Evolutionary conservation across 2,888 invertebrate species (phyloP), one percentile per base, ranked within the genome.

Genomic region (Lasioglossum villosulum): DNA sequence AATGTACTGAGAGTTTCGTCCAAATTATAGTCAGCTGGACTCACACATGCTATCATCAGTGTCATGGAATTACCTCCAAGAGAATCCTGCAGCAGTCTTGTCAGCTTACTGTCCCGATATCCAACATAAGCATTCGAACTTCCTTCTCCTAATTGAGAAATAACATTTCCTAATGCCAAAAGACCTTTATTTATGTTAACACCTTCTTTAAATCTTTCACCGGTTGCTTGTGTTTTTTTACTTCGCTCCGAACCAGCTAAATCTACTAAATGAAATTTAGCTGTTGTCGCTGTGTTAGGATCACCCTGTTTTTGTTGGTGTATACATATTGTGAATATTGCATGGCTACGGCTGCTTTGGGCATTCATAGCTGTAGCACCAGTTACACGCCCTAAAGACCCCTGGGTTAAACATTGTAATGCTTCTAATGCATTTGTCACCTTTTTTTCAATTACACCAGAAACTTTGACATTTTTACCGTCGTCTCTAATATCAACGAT

Each of bases 11-110:
- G 94, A 0, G 98, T 98, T 95, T 99, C 99, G 86, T 98, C 98
- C 75, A 98, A 95, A 94, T 98, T 98, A 89, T 97, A 98, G 94
- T 98, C 98, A 94, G 99, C 99, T 0, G 99, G 99, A 93, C 98
- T 98, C 0, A 99, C 97, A 94, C 99, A 99, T 0, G 99, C 99
- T 82, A 99, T 97, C 99, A 99, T 99, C n/a, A 99, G 94, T 0
- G 99, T 99, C 48, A 98, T 96, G 0, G 98, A 98, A 94, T 99
- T 99, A 0, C 99, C 99, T n/a, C 99, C 99, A 12, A 99, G 96
- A 12, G 99, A 99, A 96, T 99, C 99, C 96, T 99, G 99, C 72
- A 99, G 95, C 19, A 99, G 95, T 82, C 99, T 96, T 0, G 99
- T 99, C 1, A 99, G 96, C 94, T 98, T 99, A 84, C 99, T 98